Conservation (phyloP, 2,113 vertebrate genomes). For the Taurulus bubalis region DNA sequence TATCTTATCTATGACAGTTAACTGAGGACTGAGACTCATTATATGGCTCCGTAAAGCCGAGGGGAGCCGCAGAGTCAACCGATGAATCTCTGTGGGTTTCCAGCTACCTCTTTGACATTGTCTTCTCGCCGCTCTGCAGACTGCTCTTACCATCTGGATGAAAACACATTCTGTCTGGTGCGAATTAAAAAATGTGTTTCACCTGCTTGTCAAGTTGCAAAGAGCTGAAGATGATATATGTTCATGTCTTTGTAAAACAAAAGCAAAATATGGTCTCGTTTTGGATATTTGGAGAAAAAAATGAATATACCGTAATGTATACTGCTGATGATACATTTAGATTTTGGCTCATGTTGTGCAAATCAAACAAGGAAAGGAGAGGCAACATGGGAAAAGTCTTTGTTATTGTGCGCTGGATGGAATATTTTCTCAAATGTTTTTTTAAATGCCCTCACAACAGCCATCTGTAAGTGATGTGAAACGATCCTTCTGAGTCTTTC, state of each 20-base stretch:
- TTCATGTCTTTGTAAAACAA: neutral
- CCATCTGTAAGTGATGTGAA: neutral
- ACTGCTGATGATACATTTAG: neutral
- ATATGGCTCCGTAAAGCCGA: neutral
- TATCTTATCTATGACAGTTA: neutral
- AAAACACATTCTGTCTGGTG: neutral
- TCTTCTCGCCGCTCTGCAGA: neutral
- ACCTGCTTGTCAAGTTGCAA: neutral
- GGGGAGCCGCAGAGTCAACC: too few relatives aligned
- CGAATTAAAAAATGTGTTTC: neutral
- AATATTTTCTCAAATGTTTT: neutral
- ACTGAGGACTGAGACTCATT: neutral
- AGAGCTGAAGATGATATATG: neutral
- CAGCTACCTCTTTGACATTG: neutral
- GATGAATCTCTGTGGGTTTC: neutral
- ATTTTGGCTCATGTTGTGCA: neutral
- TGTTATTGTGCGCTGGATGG: neutral
- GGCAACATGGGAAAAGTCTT: neutral
- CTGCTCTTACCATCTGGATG: neutral
- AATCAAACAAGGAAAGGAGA: neutral
- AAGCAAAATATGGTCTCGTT: too few relatives aligned
- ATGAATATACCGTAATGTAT: neutral
- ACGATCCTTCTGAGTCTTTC: neutral
- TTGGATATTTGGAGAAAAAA: too few relatives aligned
- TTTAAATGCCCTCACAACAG: neutral